Base-by-base conservation (phyloP, 2,113 vertebrate species). In the Serilophus lunatus region DNA sequence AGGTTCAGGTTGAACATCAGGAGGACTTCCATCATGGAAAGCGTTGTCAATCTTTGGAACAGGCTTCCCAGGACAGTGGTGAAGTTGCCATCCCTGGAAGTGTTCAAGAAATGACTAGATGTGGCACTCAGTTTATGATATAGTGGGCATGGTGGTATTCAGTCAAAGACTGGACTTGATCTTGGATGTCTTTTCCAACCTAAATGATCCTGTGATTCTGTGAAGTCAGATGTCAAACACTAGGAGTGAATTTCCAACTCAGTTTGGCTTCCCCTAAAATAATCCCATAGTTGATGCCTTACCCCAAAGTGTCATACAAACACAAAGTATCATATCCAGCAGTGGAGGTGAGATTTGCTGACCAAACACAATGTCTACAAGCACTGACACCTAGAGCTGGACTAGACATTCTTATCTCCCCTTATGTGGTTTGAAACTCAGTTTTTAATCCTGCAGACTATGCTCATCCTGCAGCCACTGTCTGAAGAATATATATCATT, bases 91-190 rank as follows among this genome's bases (percentile, higher is more conserved):
- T 7, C 9, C n/a, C 63, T 61, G 63, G n/a, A 40, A 5, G 6
- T 26, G 17, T 26, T 26, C 11, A 69, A 16, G 25, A 40, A 61
- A 16, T 1, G 5, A 25, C 0, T 1, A n/a, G 3, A 47, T 2
- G 3, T 44, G 44, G 12, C 51, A 23, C 25, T 33, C 31, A 35
- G 17, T 13, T 35, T 83, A n/a, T 35, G 24, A 4, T 54, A 24
- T 68, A 25, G 25, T 31, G 54, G 54, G 22, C 29, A 42, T 13
- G 14, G 29, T 18, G 38, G 4, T 29, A n/a, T 23, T 47, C 12
- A 13, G n/a, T 6, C 54, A 76, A 40, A 69, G 61, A 22, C 13
- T 61, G 56, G 63, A 15, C 54, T 61, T 40, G 31, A 28, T 19
- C 54, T 49, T 33, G 12, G 7, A 54, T 20, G 25, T 47, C 17